These are phyloP conservation scores for Prosopocoilus inquinatus DNA, from an alignment of 2,888 invertebrate species.

Conservation along the genomic window DNA sequence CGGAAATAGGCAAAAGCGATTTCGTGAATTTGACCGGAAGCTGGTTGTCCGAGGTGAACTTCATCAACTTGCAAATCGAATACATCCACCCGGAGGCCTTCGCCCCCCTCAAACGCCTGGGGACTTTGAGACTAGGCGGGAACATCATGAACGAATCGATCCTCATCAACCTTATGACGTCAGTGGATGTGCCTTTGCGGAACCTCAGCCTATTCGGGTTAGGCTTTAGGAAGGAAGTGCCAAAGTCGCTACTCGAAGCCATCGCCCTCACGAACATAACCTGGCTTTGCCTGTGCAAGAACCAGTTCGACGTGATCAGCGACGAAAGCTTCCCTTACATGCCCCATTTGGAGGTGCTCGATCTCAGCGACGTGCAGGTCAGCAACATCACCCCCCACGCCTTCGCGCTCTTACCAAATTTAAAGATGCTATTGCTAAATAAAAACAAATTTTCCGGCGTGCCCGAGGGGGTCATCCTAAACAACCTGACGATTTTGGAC, in stretches of 20 bases:
- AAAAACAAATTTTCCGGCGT: constrained; percentile 56
- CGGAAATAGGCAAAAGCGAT: constrained; percentile 48
- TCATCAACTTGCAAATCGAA: constrained; percentile 57
- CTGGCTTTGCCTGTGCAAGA: constrained; percentile 53
- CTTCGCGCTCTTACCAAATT: constrained; percentile 55
- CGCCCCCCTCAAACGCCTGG: constrained; percentile 50
- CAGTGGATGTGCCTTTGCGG: constrained; percentile 50
- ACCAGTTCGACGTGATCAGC: constrained; percentile 57
- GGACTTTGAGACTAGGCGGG: constrained; percentile 54
- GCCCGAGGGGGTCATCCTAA: constrained; percentile 54
- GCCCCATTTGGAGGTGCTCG: constrained; percentile 56
- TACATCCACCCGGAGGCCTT: constrained; percentile 55
- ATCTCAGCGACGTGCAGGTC: constrained; percentile 56
- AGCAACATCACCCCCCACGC: constrained; percentile 53
- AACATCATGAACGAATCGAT: constrained; percentile 54
- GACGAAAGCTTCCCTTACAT: constrained; percentile 57
- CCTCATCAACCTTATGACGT: constrained; percentile 50
- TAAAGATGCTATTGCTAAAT: constrained; percentile 54
- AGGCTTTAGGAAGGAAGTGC: constrained; percentile 56
- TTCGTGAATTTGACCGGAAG: constrained; percentile 54
- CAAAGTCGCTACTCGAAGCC: constrained; percentile 51
- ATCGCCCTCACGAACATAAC: constrained; percentile 56
- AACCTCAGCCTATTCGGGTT: constrained; percentile 55
- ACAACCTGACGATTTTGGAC: constrained; percentile 54
- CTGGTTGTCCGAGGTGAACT: constrained; percentile 50